Evolutionary conservation across 2,888 invertebrate genomes (phyloP).

Genomic region (Crepidodera aurea): DNA sequence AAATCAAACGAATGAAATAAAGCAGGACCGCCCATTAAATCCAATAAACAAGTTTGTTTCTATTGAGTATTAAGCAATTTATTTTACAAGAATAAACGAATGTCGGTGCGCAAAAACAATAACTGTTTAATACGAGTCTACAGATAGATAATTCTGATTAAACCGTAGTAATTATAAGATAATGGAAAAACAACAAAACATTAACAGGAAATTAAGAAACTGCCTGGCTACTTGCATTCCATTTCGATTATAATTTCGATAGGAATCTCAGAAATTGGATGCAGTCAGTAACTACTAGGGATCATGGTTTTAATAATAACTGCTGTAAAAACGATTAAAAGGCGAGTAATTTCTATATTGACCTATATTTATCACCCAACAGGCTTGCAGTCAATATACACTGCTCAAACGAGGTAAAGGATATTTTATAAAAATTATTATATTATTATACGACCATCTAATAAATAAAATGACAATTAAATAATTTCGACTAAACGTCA

Average conservation of each 20-base stretch:
- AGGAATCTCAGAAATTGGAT: slow-evolving; percentile 39
- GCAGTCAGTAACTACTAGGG: slow-evolving; percentile 4
- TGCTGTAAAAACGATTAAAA: background rate
- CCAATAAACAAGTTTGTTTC: slow-evolving; percentile 14
- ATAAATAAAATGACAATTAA: too few species aligned
- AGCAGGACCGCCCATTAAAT: background rate
- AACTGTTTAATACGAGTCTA: slow-evolving; percentile 32
- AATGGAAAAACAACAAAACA: slow-evolving; percentile 41
- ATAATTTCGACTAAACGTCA: too few species aligned
- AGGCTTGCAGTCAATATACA: background rate
- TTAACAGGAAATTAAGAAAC: slow-evolving; percentile 46
- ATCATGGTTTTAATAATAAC: background rate
- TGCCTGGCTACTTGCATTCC: slow-evolving; percentile 44
- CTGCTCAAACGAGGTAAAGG: too few species aligned
- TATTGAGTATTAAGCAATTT: slow-evolving; percentile 20
- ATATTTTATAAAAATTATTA: too few species aligned
- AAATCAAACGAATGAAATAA: too few species aligned
- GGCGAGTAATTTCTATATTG: background rate
- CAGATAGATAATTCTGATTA: slow-evolving; percentile 36
- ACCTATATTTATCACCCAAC: background rate
- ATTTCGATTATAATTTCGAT: slow-evolving; percentile 48
- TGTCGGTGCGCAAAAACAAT: slow-evolving; percentile 30
- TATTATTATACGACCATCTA: too few species aligned
- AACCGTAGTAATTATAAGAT: slow-evolving; percentile 37
- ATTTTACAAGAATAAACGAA: slow-evolving; percentile 29